A percentile compares a stretch with the other conserved stretches of the same genome.
These are phyloP conservation scores for Scaptomyza flava DNA, from an alignment of 2,888 invertebrate species.

Conservation along the genomic window DNA sequence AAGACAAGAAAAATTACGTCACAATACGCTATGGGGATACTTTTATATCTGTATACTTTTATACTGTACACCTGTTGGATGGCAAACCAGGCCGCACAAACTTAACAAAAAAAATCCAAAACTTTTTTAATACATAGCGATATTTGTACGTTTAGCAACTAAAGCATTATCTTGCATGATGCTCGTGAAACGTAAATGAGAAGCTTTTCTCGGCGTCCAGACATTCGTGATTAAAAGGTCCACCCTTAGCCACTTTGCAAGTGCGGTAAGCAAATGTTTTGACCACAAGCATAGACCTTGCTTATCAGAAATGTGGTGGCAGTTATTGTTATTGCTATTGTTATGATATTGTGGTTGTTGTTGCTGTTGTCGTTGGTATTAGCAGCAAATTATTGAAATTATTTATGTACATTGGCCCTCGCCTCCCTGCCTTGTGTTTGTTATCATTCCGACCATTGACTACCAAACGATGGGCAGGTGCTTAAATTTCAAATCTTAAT, in stretches of 20 bases:
- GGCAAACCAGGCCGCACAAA: neutral
- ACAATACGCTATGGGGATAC: constrained; percentile 6
- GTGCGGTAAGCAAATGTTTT: constrained; percentile 42
- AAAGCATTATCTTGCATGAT: constrained; percentile 48
- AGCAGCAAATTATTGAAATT: constrained; percentile 74
- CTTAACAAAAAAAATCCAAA: constrained; percentile 18
- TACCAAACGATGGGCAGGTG: constrained; percentile 51
- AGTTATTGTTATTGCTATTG: constrained; percentile 33
- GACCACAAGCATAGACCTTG: constrained; percentile 45
- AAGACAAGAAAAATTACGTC: constrained; percentile 24
- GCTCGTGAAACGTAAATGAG: constrained; percentile 48
- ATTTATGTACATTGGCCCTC: constrained; percentile 46
- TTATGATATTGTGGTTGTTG: constrained; percentile 26
- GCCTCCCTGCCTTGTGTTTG: constrained; percentile 9
- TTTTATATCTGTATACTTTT: too few species aligned
- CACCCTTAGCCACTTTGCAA: constrained; percentile 21
- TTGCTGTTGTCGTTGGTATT: constrained; percentile 41
- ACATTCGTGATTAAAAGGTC: constrained; percentile 57
- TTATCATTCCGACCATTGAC: constrained; percentile 37
- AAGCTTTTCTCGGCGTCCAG: constrained; percentile 30
- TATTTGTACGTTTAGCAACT: constrained; percentile 23
- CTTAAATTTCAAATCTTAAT: constrained; percentile 51
- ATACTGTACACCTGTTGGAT: constrained; percentile 32
- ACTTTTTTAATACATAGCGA: constrained; percentile 63
- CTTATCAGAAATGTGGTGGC: constrained; percentile 33